Percentiles rank a stretch among this genome's conserved stretches.
Conservation (phyloP, 2,797 vertebrate species). For the Gambelia wislizenii region DNA sequence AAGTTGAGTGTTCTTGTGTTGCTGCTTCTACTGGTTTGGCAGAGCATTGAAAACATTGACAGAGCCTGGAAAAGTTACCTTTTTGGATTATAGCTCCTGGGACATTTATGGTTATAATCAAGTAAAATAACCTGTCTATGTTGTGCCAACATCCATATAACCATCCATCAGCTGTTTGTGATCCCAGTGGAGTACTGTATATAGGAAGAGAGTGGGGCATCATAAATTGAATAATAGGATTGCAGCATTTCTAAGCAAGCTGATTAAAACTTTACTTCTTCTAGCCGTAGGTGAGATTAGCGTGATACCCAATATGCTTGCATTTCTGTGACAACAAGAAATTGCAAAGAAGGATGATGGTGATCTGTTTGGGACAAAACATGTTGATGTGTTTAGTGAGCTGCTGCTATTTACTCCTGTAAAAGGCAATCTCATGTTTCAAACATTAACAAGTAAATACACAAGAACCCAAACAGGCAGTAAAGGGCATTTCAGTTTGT, state of each 20-base stretch:
- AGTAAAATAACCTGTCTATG: background rate
- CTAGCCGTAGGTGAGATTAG: conserved; percentile 5
- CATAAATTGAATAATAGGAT: background rate
- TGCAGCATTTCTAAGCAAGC: background rate
- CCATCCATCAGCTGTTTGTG: background rate
- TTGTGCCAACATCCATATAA: background rate
- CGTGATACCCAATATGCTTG: background rate
- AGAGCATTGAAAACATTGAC: too few species aligned
- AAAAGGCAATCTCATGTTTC: background rate
- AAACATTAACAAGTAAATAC: background rate
- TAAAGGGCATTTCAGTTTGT: background rate
- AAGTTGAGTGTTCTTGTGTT: background rate
- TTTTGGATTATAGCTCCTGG: too few species aligned
- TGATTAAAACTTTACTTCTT: background rate
- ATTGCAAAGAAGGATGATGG: background rate
- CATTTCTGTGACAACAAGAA: background rate
- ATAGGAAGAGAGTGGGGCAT: background rate
- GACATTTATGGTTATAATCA: too few species aligned
- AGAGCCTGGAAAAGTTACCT: too few species aligned
- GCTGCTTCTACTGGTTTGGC: background rate
- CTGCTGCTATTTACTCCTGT: background rate
- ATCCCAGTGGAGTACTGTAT: background rate
- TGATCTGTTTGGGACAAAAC: background rate
- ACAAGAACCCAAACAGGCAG: background rate
- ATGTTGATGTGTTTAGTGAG: background rate